A percentile compares a stretch with the other conserved stretches of the same genome.
These are phyloP conservation scores for Aphrophora alni DNA, from an alignment of 2,888 invertebrate genomes.

Conservation along the genomic window DNA sequence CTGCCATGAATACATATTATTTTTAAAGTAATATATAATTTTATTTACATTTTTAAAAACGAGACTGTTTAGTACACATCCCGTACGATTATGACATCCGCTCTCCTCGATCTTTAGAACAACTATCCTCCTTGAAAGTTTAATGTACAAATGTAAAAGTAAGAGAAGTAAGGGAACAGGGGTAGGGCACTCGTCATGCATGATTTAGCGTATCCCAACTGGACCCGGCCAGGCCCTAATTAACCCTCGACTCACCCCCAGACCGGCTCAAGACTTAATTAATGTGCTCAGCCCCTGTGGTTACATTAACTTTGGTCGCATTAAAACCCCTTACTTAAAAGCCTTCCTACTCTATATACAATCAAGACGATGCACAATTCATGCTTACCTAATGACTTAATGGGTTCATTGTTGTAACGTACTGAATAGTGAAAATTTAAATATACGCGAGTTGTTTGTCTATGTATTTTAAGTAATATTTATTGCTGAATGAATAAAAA, in stretches of 20 bases:
- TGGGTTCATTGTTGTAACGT: slow-evolving; percentile 23
- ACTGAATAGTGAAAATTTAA: neutral
- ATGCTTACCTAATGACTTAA: slow-evolving; percentile 41
- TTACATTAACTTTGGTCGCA: slow-evolving; percentile 47
- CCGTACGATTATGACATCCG: neutral
- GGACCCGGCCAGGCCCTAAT: no score
- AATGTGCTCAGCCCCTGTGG: slow-evolving; percentile 41
- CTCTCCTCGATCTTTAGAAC: neutral
- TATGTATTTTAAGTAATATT: no score
- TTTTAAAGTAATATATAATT: no score
- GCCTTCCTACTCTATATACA: slow-evolving; percentile 40
- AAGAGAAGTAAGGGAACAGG: neutral
- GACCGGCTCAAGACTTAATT: slow-evolving; percentile 38
- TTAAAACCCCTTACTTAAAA: slow-evolving; percentile 40
- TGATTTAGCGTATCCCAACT: slow-evolving; percentile 29
- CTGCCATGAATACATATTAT: no score
- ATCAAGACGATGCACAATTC: slow-evolving; percentile 49
- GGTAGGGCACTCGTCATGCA: slow-evolving; percentile 24
- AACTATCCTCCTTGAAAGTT: neutral
- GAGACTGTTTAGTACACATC: neutral
- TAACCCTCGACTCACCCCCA: slow-evolving; percentile 31
- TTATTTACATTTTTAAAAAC: no score
- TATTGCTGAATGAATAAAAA: no score
- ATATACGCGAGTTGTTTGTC: no score
- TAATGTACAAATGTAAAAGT: neutral